Evolutionary conservation across 2,888 invertebrate genomes (phyloP).

Genomic region (Dicycla oo): DNA sequence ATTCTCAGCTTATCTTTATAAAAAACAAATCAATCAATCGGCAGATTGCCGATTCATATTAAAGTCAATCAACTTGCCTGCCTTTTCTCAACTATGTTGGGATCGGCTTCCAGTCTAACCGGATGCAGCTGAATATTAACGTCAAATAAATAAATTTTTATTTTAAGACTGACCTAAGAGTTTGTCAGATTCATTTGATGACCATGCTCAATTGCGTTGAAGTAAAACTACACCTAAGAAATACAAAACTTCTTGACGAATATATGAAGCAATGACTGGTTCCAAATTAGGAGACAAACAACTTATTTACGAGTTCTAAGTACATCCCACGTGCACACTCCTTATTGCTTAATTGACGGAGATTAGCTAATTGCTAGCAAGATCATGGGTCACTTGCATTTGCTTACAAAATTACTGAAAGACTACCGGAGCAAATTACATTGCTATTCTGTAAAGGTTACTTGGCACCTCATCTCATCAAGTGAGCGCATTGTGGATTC

Average conservation of each 20-base stretch:
- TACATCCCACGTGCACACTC: conserved; percentile 19
- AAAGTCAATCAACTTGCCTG: too few species aligned
- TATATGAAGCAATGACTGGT: neutral
- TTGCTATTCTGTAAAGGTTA: neutral
- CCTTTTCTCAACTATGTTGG: too few species aligned
- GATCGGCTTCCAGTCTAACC: too few species aligned
- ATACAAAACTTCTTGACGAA: neutral
- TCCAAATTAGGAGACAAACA: conserved; percentile 27
- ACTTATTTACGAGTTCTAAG: conserved; percentile 7
- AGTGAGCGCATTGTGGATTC: neutral
- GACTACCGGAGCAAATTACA: neutral
- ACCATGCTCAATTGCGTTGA: too few species aligned
- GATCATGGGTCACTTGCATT: conserved; percentile 25
- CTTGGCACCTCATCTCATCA: neutral
- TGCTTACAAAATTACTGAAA: conserved; percentile 7
- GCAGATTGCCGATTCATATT: too few species aligned
- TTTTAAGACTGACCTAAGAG: too few species aligned
- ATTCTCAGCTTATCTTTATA: too few species aligned
- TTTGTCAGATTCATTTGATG: too few species aligned
- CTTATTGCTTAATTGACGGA: conserved; percentile 18
- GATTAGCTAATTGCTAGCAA: conserved; percentile 39
- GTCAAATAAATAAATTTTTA: too few species aligned
- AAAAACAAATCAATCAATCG: too few species aligned
- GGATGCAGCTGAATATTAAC: too few species aligned
- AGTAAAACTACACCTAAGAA: too few species aligned